Evolutionary conservation across 2,113 vertebrate species (phyloP), one percentile per base, ranked within the genome.

Genomic region (Chaenocephalus aceratus): DNA sequence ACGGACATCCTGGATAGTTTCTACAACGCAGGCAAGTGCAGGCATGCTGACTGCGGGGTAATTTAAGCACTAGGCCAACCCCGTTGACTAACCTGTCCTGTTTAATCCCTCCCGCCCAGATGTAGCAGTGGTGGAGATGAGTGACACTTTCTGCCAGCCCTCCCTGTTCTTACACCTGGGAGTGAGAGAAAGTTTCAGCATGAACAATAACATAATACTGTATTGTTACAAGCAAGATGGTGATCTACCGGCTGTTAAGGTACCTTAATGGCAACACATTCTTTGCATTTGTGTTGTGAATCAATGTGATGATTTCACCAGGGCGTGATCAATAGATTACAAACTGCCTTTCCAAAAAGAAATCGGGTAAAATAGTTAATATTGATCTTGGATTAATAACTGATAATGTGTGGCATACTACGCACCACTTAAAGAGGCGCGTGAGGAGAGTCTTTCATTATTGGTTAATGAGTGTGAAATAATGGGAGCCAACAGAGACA

Each of bases 91-190:
- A 88, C 44, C 14, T 44, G 16, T 1, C 5, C 26, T 66, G 5
- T 36, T 26, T 2, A 23, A 16, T 23, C 4, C 11, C 5, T 71
- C 4, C 11, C 5, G 71, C 10, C 1, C 95, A 98, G 97, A 98
- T 16, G 95, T 98, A 36, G 96, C 96, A 0, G 95, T 98, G 88
- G 95, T 98, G 76, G 97, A 97, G 91, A 96, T 98, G 94, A 97
- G 94, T 0, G 95, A 93, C 88, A 93, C 95, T 2, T 86, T 96
- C 68, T 96, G 95, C n/a, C 97, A 98, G 57, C 96, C 95, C 2
- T 98, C 97, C 0, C 95, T 98, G 34, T 97, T 97, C 90, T 98
- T 97, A 79, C 97, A 98, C 91, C 93, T 98, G 0, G 97, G 96
- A 0, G 95, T 98, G 61, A 94, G 97, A 0, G 97, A 98, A 89